Percentiles rank a stretch among this genome's conserved stretches.
These are phyloP conservation scores for Hylomyscus alleni DNA, from an alignment of 2,797 vertebrate genomes.

Conservation along the genomic window DNA sequence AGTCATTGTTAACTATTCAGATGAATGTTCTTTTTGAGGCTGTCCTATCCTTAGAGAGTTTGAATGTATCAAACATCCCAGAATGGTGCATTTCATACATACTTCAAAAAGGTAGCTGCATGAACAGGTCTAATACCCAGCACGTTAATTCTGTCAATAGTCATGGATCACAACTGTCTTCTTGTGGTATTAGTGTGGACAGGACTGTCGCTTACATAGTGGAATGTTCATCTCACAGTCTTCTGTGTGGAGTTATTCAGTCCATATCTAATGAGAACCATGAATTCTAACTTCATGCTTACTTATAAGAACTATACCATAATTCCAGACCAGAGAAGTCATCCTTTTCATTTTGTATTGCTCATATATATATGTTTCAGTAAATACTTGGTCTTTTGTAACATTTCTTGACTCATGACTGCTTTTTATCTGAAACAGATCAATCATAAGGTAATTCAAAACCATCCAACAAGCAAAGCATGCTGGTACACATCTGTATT, in stretches of 20 bases:
- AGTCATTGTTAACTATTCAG: neutral
- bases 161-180: neutral
- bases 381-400: neutral
- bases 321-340: neutral
- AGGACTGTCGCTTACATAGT: neutral
- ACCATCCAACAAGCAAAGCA: neutral
- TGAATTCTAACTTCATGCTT: neutral
- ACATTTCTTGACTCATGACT: neutral
- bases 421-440: slow-evolving; percentile 24
- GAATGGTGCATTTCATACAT: neutral
- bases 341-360: neutral
- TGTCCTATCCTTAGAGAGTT: neutral
- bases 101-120: neutral
- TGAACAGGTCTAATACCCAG: neutral
- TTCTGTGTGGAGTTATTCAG: neutral
- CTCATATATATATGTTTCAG: neutral
- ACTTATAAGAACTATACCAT: neutral
- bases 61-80: neutral
- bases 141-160: neutral
- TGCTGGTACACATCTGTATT: neutral
- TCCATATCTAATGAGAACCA: neutral
- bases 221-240: neutral
- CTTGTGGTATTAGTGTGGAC: neutral
- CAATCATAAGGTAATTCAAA: neutral
- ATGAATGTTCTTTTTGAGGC: neutral